These are phyloP conservation scores for Butorides virescens DNA, from an alignment of 2,113 vertebrate species.

Conservation along the genomic window DNA sequence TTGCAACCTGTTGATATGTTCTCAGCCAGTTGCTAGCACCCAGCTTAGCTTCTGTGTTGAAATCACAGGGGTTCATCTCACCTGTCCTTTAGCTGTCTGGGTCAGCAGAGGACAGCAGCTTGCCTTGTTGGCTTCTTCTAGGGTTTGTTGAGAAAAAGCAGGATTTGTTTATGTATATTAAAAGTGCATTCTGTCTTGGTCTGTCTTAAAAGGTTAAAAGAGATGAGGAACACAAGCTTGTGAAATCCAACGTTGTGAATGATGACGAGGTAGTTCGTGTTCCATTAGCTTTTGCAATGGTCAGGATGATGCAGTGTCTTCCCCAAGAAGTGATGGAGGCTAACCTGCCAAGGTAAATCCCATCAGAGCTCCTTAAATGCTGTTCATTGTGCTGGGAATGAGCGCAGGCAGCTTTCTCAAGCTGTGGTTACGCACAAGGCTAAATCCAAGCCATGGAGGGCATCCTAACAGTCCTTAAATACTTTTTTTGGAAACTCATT, in stretches of 20 bases:
- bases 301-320: conserved; percentile 93
- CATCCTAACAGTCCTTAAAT: not conserved
- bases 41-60: not conserved
- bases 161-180: not conserved
- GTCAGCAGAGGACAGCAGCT: not conserved
- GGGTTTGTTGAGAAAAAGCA: not conserved
- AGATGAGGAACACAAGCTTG: conserved; percentile 92
- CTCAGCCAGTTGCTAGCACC: not conserved
- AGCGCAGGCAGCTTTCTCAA: not conserved
- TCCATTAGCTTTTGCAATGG: conserved; percentile 93
- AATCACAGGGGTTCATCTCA: not conserved
- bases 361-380: not conserved
- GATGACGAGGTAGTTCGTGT: conserved; percentile 92
- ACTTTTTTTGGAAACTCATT: not conserved
- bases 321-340: conserved; percentile 87
- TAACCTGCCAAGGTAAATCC: conserved; percentile 85
- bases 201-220: conserved; percentile 82
- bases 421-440: accelerated
- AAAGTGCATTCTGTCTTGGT: not conserved
- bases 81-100: not conserved
- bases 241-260: conserved; percentile 89
- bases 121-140: not conserved
- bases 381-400: not conserved
- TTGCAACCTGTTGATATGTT: not conserved
- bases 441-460: not conserved